phyloP scores from a whole-genome alignment of 2,113 vertebrate species.

The Orthonyx spaldingii region DNA sequence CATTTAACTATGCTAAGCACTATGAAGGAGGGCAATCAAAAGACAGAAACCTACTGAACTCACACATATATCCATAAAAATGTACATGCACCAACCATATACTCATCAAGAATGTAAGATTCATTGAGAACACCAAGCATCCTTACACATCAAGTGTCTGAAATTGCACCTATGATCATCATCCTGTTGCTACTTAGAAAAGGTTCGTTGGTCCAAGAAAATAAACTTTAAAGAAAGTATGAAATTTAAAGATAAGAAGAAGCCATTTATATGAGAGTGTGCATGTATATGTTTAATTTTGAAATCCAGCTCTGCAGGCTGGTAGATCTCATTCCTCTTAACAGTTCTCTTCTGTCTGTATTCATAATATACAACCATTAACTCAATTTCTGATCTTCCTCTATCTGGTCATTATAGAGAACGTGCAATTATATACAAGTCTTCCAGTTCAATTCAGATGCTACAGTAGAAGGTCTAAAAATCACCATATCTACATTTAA shows the following conservation, averaged over 20 bases:
- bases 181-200: neutral
- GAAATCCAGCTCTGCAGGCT: neutral
- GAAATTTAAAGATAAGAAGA: neutral
- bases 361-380: neutral
- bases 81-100: neutral
- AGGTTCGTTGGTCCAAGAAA: neutral
- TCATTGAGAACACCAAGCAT: neutral
- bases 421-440: neutral
- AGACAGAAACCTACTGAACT: neutral
- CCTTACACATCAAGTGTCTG: neutral
- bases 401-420: neutral
- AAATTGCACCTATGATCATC: neutral
- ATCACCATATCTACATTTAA: neutral
- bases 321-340: neutral
- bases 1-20: neutral
- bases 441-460: neutral
- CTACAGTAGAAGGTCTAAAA: neutral
- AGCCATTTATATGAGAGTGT: neutral
- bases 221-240: neutral
- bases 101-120: neutral
- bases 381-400: neutral
- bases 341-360: neutral
- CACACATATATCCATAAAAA: neutral
- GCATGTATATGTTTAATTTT: neutral
- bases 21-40: neutral